These are phyloP conservation scores for Thereva unica DNA, from an alignment of 2,888 invertebrate genomes.

Conservation along the genomic window DNA sequence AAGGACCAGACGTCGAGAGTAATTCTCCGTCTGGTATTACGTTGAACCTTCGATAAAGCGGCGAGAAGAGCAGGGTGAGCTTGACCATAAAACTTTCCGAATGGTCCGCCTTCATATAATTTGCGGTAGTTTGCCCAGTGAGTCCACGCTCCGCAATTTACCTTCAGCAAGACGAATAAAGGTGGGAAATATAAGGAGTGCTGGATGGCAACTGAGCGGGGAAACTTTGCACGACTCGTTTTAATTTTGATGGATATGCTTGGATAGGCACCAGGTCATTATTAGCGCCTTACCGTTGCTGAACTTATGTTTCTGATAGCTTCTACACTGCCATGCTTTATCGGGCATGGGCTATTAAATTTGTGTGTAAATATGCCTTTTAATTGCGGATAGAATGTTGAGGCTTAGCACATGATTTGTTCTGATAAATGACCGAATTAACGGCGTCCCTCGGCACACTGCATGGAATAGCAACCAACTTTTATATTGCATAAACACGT, in stretches of 20 bases:
- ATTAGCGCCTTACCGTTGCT: neutral
- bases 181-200: neutral
- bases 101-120: slow-evolving; percentile 18
- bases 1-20: slow-evolving; percentile 10
- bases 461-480: too few relatives aligned
- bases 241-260: slow-evolving; percentile 30
- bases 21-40: neutral
- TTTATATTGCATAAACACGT: too few relatives aligned
- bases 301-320: slow-evolving; percentile 27
- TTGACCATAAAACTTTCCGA: slow-evolving; percentile 22
- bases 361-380: too few relatives aligned
- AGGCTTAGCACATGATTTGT: too few relatives aligned
- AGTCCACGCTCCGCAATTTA: slow-evolving; percentile 25
- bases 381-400: too few relatives aligned
- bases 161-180: neutral
- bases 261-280: slow-evolving; percentile 6
- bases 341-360: too few relatives aligned
- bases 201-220: slow-evolving; percentile 7
- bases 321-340: slow-evolving; percentile 3
- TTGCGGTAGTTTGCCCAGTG: slow-evolving; percentile 21
- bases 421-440: too few relatives aligned
- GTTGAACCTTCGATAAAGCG: neutral
- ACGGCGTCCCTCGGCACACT: too few relatives aligned
- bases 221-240: slow-evolving; percentile 13
- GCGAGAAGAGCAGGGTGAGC: neutral